Conservation (phyloP, 2,888 invertebrate species). For the Drosophila colorata region DNA sequence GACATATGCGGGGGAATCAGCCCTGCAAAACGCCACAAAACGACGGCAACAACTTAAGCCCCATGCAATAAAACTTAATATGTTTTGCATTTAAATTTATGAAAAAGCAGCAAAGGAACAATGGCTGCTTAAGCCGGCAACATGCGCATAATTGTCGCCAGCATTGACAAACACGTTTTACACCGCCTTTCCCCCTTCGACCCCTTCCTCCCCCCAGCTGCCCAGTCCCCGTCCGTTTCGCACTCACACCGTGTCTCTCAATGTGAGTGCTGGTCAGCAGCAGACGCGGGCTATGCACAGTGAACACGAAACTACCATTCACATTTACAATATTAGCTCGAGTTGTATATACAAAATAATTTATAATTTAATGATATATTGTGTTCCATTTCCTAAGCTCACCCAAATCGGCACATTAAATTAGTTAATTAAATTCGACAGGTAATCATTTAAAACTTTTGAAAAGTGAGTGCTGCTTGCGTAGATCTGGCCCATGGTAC, state of each 20-base stretch:
- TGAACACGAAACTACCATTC: neutral
- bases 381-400: no score
- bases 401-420: no score
- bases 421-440: no score
- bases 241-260: neutral
- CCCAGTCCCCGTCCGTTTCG: neutral
- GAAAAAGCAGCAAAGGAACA: conserved; percentile 69
- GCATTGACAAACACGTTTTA: conserved; percentile 37
- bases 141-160: conserved; percentile 76
- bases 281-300: conserved; percentile 8
- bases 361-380: neutral
- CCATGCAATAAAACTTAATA: conserved; percentile 77
- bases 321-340: neutral
- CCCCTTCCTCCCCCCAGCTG: neutral
- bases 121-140: conserved; percentile 79
- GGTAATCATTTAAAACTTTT: neutral
- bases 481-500: conserved; percentile 27
- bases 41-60: conserved; percentile 56
- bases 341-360: neutral
- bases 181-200: neutral
- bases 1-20: conserved; percentile 32
- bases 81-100: conserved; percentile 79
- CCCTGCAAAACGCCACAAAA: conserved; percentile 30
- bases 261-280: conserved; percentile 33
- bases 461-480: neutral